A percentile compares a stretch with the other conserved stretches of the same genome.
Conservation (phyloP, 30 jellyfish, hydroid and myxozoan species). For the Cassiopea xamachana region DNA sequence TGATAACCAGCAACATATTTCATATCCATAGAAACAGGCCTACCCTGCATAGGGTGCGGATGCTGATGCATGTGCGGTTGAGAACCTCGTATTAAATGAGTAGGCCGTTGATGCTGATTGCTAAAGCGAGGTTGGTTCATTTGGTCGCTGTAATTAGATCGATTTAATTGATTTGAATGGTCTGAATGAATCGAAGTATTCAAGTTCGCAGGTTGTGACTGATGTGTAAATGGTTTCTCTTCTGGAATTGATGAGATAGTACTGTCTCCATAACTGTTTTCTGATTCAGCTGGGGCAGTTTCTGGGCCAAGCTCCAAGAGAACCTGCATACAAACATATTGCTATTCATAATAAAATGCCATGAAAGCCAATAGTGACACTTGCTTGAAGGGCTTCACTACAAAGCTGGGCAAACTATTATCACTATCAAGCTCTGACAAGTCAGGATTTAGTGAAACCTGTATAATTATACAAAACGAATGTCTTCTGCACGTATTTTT, state of each 20-base stretch:
- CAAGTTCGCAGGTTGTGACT: constrained; percentile 48
- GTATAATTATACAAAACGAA: too few relatives aligned
- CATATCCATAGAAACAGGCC: constrained; percentile 77
- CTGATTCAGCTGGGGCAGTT: constrained; percentile 82
- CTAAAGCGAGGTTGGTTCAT: constrained; percentile 49
- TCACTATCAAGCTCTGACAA: too few relatives aligned
- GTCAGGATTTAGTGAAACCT: too few relatives aligned
- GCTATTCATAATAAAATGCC: background rate
- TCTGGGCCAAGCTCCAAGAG: constrained; percentile 95
- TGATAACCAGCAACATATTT: constrained; percentile 73
- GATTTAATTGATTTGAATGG: constrained; percentile 50
- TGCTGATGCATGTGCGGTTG: too few relatives aligned
- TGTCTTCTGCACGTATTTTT: too few relatives aligned
- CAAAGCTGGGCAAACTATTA: too few relatives aligned
- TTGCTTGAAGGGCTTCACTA: too few relatives aligned
- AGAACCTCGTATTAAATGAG: constrained; percentile 18
- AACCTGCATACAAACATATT: constrained; percentile 40
- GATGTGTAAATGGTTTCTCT: constrained; percentile 35
- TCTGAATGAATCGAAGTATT: constrained; percentile 62
- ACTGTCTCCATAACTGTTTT: constrained; percentile 70
- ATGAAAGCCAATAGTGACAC: too few relatives aligned
- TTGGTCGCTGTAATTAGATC: constrained; percentile 38
- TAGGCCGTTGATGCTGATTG: constrained; percentile 47
- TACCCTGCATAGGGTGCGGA: constrained; percentile 43
- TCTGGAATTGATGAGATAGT: constrained; percentile 66